Conservation (phyloP, 2,888 invertebrate genomes). For the Anaspis maculata region DNA sequence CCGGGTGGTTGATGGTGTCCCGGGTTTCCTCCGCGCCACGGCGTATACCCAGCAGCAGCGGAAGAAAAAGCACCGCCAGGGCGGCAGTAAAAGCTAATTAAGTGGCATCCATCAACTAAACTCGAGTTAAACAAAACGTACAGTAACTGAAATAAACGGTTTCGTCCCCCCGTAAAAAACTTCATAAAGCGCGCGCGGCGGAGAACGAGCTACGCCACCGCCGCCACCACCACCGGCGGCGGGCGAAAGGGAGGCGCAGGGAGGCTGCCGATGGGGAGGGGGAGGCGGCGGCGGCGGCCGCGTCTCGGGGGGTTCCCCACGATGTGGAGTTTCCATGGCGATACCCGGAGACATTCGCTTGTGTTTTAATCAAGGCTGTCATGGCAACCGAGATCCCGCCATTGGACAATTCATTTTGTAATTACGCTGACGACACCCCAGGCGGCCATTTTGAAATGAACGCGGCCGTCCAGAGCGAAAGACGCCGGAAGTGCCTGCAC, state of each 20-base stretch:
- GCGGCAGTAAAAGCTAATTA: conserved; percentile 28
- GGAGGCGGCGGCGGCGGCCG: conserved; percentile 18
- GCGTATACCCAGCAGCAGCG: too few species aligned
- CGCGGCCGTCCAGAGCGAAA: conserved; percentile 35
- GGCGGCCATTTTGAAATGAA: conserved; percentile 46
- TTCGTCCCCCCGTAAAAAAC: conserved; percentile 30
- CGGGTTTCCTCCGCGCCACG: too few species aligned
- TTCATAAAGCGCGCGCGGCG: conserved; percentile 27
- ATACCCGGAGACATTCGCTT: conserved; percentile 43
- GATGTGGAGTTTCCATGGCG: conserved; percentile 39
- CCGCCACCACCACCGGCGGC: too few species aligned
- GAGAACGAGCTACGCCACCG: too few species aligned
- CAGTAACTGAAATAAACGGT: conserved; percentile 36
- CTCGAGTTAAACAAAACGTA: conserved; percentile 30
- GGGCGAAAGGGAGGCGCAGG: too few species aligned
- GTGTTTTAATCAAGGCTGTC: conserved; percentile 46
- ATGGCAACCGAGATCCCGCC: conserved; percentile 46
- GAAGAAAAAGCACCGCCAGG: too few species aligned
- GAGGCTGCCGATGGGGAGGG: conserved; percentile 5
- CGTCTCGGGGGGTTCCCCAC: conserved; percentile 36
- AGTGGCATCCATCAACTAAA: conserved; percentile 32
- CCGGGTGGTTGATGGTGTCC: too few species aligned
- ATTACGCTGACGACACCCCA: conserved; percentile 47
- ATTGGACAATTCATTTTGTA: conserved; percentile 47
- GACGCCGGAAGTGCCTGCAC: conserved; percentile 24